Evolutionary conservation across 2,888 invertebrate genomes (phyloP), one percentile per base, ranked within the genome.

Genomic region (Colletes collaris): DNA sequence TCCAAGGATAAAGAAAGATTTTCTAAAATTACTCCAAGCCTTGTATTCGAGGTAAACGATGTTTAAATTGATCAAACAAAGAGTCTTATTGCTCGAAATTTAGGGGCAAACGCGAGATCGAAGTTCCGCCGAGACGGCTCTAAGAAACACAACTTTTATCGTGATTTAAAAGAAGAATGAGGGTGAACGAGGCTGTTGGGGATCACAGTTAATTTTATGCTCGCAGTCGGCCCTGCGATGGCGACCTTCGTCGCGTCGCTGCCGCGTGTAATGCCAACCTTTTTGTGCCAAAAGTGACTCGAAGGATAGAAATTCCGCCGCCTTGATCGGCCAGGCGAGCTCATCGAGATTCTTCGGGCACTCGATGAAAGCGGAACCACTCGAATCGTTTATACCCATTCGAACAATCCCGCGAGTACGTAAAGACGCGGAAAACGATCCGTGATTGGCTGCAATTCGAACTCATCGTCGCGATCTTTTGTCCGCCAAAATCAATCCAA

Each of bases 161-260:
- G 35, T 44, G 59, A 52, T 49, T 68, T 66, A 60, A 49, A 71
- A 69, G 46, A 40, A 46, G 65, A 52, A 58, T 60, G 40, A 60
- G 67, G 73, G 56, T 80, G 67, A 46, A 53, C 60, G 67, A 81
- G 74, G 80, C 46, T 66, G 52, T 52, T 67, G 68, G 75, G 82
- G 82, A 81, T 81, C 63, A 73, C 66, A 81, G 82, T 77, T 82
- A 82, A 82, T 82, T 82, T 82, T 82, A 82, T 76, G 66, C 82
- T 55, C 53, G 53, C 72, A 65, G 74, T n/a, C 74, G 68, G 74
- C 66, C 55, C 75, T 65, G 67, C 67, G 69, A 70, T 76, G 72
- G 49, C 73, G 81, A 81, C 82, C 82, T 82, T 82, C 82, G 81
- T 67, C 72, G 81, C 72, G 16, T 46, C 81, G 62, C 73, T 81